Conservation (phyloP, 2,888 invertebrate species). For the Ormyrus nitidulus region DNA sequence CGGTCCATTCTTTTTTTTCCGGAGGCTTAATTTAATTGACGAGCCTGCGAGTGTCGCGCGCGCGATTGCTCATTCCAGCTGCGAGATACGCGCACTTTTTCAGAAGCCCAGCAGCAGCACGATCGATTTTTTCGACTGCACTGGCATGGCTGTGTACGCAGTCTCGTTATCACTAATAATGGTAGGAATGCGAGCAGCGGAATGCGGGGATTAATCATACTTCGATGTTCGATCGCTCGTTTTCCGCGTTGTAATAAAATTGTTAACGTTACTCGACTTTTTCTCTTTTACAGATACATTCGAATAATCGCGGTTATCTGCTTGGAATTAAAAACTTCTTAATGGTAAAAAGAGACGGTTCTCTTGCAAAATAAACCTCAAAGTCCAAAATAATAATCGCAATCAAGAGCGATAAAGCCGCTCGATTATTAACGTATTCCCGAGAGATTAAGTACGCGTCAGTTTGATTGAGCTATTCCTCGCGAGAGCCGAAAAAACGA, state of each 20-base stretch:
- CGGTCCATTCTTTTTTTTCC: conserved; percentile 15
- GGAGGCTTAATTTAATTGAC: conserved; percentile 33
- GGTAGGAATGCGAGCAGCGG: conserved; percentile 3
- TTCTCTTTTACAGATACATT: not conserved
- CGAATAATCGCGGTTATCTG: too few species aligned
- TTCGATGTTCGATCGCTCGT: conserved; percentile 13
- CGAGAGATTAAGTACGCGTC: not conserved
- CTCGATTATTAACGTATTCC: not conserved
- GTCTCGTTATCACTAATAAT: conserved; percentile 42
- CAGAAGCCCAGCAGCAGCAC: not conserved
- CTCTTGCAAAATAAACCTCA: not conserved
- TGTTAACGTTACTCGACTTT: not conserved
- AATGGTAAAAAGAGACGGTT: not conserved
- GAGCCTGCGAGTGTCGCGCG: not conserved
- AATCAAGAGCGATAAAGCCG: conserved; percentile 5
- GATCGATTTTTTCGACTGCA: not conserved
- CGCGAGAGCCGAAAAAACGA: not conserved
- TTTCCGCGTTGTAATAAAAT: too few species aligned
- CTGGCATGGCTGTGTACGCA: not conserved
- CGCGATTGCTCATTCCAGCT: not conserved
- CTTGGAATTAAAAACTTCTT: not conserved
- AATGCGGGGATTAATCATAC: conserved; percentile 26
- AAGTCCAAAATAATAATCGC: conserved; percentile 11
- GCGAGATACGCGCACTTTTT: conserved; percentile 3
- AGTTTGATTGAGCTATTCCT: conserved; percentile 14